Percentiles rank a stretch among this genome's conserved stretches.
These are phyloP conservation scores for Orchestia grillus DNA, from an alignment of 1,140 invertebrate species.

Conservation along the genomic window DNA sequence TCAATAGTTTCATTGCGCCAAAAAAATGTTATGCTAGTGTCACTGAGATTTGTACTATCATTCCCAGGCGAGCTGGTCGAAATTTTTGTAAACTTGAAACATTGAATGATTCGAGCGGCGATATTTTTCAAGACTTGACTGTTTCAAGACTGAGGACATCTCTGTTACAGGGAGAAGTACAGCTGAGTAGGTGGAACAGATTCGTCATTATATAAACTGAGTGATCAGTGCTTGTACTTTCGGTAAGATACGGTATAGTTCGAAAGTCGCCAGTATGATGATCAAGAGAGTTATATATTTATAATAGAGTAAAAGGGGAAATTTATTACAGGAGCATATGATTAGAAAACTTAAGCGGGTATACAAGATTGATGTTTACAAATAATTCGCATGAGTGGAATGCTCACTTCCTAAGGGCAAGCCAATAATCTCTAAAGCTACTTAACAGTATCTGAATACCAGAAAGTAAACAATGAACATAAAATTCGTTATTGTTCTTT, in stretches of 20 bases:
- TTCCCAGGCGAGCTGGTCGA: background rate
- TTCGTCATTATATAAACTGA: background rate
- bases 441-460: background rate
- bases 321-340: background rate
- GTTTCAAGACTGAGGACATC: background rate
- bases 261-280: background rate
- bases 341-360: background rate
- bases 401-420: background rate
- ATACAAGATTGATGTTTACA: too few relatives aligned
- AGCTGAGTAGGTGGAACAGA: background rate
- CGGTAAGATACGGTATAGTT: background rate
- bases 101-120: background rate
- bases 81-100: background rate
- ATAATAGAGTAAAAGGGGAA: background rate
- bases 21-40: too few relatives aligned
- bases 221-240: background rate
- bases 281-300: background rate
- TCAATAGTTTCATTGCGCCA: too few relatives aligned
- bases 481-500: background rate
- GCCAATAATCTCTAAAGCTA: background rate
- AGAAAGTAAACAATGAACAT: background rate
- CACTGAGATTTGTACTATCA: too few relatives aligned
- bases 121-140: background rate
- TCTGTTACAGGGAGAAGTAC: background rate
- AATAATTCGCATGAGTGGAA: background rate